phyloP scores from a whole-genome alignment of 1,140 invertebrate genomes.

The Tribolium castaneum region DNA sequence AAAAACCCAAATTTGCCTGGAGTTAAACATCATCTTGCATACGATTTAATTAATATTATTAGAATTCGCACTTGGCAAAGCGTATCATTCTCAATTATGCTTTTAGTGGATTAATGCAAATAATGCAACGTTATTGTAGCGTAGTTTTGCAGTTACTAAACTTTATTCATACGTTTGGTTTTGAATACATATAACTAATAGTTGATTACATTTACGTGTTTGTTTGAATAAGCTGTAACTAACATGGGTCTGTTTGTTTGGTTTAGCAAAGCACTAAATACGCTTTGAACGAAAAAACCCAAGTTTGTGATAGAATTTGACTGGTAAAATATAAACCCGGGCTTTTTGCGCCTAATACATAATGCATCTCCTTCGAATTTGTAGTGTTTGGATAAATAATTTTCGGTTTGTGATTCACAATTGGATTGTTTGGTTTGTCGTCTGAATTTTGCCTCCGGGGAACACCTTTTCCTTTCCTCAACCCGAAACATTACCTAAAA shows the following conservation, averaged over 20 bases:
- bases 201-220: slow-evolving; percentile 1
- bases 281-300: background rate
- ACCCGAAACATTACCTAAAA: background rate
- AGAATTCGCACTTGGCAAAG: background rate
- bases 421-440: slow-evolving; percentile 8
- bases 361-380: background rate
- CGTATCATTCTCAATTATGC: background rate
- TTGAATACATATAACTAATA: background rate
- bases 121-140: background rate
- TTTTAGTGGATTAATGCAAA: background rate
- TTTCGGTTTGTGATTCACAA: background rate
- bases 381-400: slow-evolving; percentile 20
- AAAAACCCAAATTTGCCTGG: background rate
- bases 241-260: background rate
- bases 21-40: background rate
- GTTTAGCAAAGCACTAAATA: background rate
- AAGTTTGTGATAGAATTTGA: background rate
- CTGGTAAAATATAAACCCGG: background rate
- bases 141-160: background rate
- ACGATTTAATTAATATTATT: background rate
- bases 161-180: background rate
- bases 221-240: background rate
- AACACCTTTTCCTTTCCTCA: background rate
- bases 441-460: background rate
- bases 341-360: background rate